Percentiles rank a stretch among this genome's conserved stretches.
Conservation (phyloP, 2,113 vertebrate genomes). For the Hippocampus guttulatus region DNA sequence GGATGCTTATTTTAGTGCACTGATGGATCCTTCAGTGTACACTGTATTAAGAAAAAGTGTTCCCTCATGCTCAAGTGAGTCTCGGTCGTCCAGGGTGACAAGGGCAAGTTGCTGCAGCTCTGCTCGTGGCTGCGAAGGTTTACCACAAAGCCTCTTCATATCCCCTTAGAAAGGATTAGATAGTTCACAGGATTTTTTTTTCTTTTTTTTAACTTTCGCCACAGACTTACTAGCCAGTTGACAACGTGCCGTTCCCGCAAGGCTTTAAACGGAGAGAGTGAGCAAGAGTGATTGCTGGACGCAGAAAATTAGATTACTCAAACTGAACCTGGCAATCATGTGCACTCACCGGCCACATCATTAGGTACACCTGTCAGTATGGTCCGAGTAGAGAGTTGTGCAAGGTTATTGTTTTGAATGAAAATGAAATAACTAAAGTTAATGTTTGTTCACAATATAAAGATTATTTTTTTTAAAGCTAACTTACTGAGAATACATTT, state of each 20-base stretch:
- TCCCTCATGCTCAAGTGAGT: slow-evolving; percentile 6
- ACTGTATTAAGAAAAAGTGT: slow-evolving; percentile 3
- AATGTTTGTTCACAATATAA: too few relatives aligned
- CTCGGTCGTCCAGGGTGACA: slow-evolving; percentile 41
- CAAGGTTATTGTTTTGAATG: too few relatives aligned
- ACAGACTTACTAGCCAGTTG: slow-evolving; percentile 44
- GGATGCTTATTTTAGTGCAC: neutral
- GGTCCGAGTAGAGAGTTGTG: slow-evolving; percentile 2
- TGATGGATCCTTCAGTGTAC: neutral
- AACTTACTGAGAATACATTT: too few relatives aligned
- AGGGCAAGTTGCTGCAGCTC: slow-evolving; percentile 21
- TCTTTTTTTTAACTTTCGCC: slow-evolving; percentile 11
- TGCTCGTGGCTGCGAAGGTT: slow-evolving; percentile 40
- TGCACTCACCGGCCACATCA: neutral
- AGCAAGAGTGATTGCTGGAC: slow-evolving; percentile 36
- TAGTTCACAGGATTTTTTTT: slow-evolving; percentile 28
- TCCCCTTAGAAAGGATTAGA: slow-evolving; percentile 68
- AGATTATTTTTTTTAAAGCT: too few relatives aligned
- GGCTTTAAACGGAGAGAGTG: slow-evolving; percentile 39
- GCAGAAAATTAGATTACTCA: slow-evolving; percentile 63
- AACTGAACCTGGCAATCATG: slow-evolving; percentile 13
- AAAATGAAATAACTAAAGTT: too few relatives aligned
- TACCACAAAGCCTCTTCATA: slow-evolving; percentile 58
- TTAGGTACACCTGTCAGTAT: neutral
- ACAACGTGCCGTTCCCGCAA: slow-evolving; percentile 39